Base-by-base conservation (phyloP, 2,888 invertebrate genomes). In the Ptychoptera contaminata region DNA sequence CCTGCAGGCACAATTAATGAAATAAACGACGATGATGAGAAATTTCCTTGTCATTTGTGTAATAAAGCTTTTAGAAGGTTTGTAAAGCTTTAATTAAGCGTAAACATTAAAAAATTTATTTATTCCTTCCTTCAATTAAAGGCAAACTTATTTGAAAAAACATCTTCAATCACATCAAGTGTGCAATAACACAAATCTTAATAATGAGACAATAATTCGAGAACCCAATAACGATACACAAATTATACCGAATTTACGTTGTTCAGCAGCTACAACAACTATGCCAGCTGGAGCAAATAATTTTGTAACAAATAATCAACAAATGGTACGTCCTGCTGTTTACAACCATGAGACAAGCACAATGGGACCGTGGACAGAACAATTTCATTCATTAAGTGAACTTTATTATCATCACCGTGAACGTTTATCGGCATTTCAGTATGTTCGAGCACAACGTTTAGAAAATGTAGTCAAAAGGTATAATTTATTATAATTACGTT, bases 11-110 rank as follows among this genome's bases (percentile, higher is more conserved):
- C 55, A 11, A 37, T 49, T 14, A 56, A 52, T 31, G 55, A 57
- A 8, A 40, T 48, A 48, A 36, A 52, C 10, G 56, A 32, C 8
- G 32, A 32, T 32, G 9, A 11, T 7, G 32, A 32, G 2, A 62
- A 70, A n/a, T 76, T 71, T 53, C 67, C 72, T 0, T 76, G 76
- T 52, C 67, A 63, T 40, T 66, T 67, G 10, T 76, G 76, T 51
- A 76, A 76, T 38, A 76, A 76, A 52, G 54, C 73, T 46, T 76
- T 76, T 56, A 59, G 75, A 40, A 62, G 76, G 55, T 76, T 12
- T 14, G 14, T 36, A 34, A 32, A 34, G 31, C 29, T 6, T 34
- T 30, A 15, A 14, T 2, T 34, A 31, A 34, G 39, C 14, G 23
- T 29, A 8, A 29, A 43, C 29, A 41, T 38, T 37, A 29, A 35